phyloP scores from a whole-genome alignment of 2,797 vertebrate species.

The Muraenolepis orangiensis region DNA sequence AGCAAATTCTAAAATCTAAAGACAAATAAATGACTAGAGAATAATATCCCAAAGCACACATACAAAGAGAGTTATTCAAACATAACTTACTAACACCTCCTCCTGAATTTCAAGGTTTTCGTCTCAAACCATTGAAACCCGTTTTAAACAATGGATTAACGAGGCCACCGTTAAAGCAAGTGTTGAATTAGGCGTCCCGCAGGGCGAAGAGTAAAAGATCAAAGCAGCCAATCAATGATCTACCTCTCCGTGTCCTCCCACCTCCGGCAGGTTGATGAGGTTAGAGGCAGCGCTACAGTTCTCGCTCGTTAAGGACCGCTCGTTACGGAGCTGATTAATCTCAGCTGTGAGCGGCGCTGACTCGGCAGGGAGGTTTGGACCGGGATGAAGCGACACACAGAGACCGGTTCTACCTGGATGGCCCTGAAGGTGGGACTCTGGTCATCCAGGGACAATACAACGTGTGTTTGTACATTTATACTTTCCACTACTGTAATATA shows the following conservation, averaged over 20 bases:
- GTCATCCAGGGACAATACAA: too few species aligned
- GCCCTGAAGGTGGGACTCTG: too few species aligned
- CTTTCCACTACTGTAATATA: too few species aligned
- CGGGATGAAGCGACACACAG: not conserved
- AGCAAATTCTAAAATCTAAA: too few species aligned
- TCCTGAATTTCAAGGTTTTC: not conserved
- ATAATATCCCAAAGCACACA: not conserved
- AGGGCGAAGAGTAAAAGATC: not conserved
- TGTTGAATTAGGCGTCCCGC: not conserved
- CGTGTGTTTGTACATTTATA: too few species aligned
- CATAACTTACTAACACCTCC: not conserved
- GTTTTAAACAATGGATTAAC: not conserved
- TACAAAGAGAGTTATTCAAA: not conserved
- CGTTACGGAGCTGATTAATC: not conserved
- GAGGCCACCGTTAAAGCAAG: not conserved
- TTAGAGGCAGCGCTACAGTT: not conserved
- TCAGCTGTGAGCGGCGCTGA: not conserved
- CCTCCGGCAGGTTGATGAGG: conserved; percentile 5
- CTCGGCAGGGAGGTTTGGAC: not conserved
- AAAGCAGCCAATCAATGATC: conserved; percentile 3
- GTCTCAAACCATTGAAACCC: not conserved
- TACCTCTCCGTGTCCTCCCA: not conserved
- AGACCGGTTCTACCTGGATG: not conserved
- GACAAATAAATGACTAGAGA: not conserved
- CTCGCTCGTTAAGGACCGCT: not conserved